A percentile compares a stretch with the other conserved stretches of the same genome.
Evolutionary conservation across 1,140 invertebrate species (phyloP).

Genomic region (Conus betulinus): DNA sequence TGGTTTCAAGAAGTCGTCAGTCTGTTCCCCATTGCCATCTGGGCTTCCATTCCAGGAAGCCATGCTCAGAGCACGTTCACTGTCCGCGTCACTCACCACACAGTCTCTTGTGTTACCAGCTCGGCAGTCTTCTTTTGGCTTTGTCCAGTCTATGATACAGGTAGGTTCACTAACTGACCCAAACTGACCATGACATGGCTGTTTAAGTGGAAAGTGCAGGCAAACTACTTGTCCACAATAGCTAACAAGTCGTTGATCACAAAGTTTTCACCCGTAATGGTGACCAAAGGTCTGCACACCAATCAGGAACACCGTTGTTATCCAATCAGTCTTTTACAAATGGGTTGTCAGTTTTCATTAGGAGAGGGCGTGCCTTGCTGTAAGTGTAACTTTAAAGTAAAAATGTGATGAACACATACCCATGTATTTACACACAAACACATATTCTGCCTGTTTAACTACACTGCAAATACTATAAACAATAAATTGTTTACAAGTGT

Average conservation of each 20-base stretch:
- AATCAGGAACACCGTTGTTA: no score
- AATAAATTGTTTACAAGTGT: no score
- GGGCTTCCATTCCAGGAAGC: constrained; percentile 27
- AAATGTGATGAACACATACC: neutral
- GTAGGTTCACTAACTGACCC: no score
- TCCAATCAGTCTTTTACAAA: no score
- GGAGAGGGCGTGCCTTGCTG: neutral
- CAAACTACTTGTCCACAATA: neutral
- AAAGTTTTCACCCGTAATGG: neutral
- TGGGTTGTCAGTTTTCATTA: no score
- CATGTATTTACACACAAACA: neutral
- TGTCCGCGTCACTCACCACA: neutral
- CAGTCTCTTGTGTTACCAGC: neutral
- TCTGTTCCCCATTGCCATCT: neutral
- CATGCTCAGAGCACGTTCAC: constrained; percentile 13
- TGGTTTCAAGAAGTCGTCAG: constrained; percentile 28
- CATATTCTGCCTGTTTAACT: neutral
- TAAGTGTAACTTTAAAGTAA: neutral
- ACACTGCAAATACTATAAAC: neutral
- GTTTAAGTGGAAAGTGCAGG: neutral
- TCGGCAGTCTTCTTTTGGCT: neutral
- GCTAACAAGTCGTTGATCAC: neutral
- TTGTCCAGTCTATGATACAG: neutral
- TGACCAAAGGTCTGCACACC: neutral
- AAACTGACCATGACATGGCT: neutral